Evolutionary conservation across 30 jellyfish, hydroid and myxozoan species (phyloP).

Genomic region (Pelagia noctiluca): DNA sequence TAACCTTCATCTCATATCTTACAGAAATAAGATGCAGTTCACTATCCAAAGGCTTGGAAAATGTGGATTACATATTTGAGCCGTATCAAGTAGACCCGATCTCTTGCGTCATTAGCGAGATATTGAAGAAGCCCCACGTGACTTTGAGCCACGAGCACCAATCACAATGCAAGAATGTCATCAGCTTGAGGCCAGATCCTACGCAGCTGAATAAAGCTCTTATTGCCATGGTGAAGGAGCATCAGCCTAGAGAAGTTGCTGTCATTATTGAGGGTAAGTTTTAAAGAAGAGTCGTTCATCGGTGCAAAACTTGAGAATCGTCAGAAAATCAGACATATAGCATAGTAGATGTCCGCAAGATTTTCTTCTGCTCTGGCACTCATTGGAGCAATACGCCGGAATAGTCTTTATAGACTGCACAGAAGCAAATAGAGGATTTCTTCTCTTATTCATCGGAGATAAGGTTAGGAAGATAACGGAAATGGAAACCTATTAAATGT

Average conservation of each 20-base stretch:
- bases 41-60: conserved; percentile 31
- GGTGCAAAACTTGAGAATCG: too few relatives aligned
- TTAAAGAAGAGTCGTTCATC: too few relatives aligned
- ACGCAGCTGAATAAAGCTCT: conserved; percentile 74
- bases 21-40: conserved; percentile 52
- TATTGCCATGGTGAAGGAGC: conserved; percentile 78
- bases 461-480: too few relatives aligned
- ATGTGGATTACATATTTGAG: conserved; percentile 68
- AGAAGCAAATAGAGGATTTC: too few relatives aligned
- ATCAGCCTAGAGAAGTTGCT: conserved; percentile 81
- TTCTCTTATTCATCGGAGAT: too few relatives aligned
- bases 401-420: too few relatives aligned
- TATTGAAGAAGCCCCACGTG: conserved; percentile 63
- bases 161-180: conserved; percentile 75
- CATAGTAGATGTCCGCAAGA: too few relatives aligned
- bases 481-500: too few relatives aligned
- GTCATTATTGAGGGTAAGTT: conserved; percentile 65
- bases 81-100: conserved; percentile 80
- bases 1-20: background rate
- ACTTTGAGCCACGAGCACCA: conserved; percentile 73
- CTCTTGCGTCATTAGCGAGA: conserved; percentile 79
- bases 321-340: too few relatives aligned
- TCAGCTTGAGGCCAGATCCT: conserved; percentile 89
- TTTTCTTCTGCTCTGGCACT: too few relatives aligned
- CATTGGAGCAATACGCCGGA: background rate